Conservation (phyloP, 2,888 invertebrate species). For the Capitulum mitella region DNA sequence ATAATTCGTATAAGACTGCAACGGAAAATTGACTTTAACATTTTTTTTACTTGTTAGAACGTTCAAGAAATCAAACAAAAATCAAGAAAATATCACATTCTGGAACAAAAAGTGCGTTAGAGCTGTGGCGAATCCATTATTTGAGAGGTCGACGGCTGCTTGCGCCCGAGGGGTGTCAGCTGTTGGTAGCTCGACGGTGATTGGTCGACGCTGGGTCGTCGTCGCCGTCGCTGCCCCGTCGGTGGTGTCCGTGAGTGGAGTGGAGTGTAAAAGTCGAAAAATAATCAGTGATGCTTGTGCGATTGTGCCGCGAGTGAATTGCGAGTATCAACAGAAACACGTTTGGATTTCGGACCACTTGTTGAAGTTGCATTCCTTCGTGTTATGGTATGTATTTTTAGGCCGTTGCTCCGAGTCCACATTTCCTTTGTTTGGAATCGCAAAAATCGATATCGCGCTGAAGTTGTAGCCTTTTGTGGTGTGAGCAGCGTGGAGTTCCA, state of each 20-base stretch:
- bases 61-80: too few relatives aligned
- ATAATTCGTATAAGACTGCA: too few relatives aligned
- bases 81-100: too few relatives aligned
- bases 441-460: slow-evolving; percentile 3
- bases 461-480: neutral
- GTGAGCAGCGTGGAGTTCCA: too few relatives aligned
- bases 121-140: neutral
- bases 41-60: too few relatives aligned
- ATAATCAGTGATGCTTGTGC: neutral
- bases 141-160: neutral
- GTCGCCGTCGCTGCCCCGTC: neutral
- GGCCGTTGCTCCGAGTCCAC: neutral
- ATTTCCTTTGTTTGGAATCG: slow-evolving; percentile 12
- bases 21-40: too few relatives aligned
- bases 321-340: neutral
- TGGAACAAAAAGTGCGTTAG: too few relatives aligned
- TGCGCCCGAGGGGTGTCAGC: slow-evolving; percentile 1
- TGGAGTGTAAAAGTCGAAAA: neutral
- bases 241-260: neutral
- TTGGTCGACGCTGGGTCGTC: neutral
- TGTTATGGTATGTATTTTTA: neutral
- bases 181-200: neutral
- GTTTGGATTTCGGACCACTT: neutral
- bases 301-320: neutral
- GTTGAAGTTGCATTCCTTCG: neutral